Evolutionary conservation across 1,140 invertebrate genomes (phyloP), one percentile per base, ranked within the genome.

Genomic region (Leptinotarsa lineolata): DNA sequence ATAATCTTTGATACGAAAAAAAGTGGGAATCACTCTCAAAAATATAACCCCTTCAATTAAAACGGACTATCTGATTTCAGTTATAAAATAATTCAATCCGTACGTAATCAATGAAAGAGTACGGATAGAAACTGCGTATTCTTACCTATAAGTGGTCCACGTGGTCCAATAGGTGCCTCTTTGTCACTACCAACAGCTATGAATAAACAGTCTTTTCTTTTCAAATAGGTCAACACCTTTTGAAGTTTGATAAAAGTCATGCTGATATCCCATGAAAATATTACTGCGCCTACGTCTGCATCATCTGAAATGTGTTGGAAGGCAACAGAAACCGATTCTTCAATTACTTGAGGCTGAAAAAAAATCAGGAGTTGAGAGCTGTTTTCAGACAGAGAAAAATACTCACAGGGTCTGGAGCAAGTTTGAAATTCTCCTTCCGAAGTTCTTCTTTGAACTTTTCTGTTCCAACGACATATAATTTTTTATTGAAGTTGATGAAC

Each of bases 401-500:
- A 54, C 67, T 21, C 45, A 68, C 67, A 16, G 67, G 67, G 48
- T 68, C 67, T 13, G 67, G 5, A 20, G 44, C 18, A 4, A 68
- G 3, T 54, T 68, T 54, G 44, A 79, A 78, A n/a, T 81, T 80
- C 12, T 73, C 74, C 18, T 78, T 45, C 70, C 68, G 54, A 13
- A 83, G 69, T 54, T 78, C 79, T 24, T 79, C n/a, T 66, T 67
- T 77, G 3, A 81, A 24, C 20, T 24, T 18, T 20, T 74, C 15
- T 24, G 74, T 60, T 8, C 78, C 77, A 18, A 80, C 72, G 12
- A 82, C 58, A 54, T 73, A 83, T 22, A 81, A 24, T 76, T 82
- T 77, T 58, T 79, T 79, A 21, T 78, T 71, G 54, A 82, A 82
- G 13, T 82, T 72, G 30, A 82, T 81, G 18, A 81, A 78, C 61